Evolutionary conservation across 2,797 vertebrate species (phyloP), one percentile per base, ranked within the genome.

Genomic region (Pteropus rufus): DNA sequence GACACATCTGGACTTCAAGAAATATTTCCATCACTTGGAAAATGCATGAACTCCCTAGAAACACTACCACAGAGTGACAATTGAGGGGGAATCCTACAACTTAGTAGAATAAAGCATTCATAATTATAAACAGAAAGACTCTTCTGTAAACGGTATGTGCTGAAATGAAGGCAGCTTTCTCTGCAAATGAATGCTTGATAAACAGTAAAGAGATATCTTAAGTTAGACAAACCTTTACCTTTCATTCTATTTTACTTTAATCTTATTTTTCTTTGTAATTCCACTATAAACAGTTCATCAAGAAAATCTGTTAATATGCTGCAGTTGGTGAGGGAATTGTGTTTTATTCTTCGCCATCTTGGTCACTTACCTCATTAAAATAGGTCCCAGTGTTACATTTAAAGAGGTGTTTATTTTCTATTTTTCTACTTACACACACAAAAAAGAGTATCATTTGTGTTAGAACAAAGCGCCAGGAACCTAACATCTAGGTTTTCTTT

Each of bases 241-340:
- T 91, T 72, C 80, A 34, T 75, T 89, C 46, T 62, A 36, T 76
- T 91, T 91, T 92, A 62, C 73, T 93, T 93, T 92, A 75, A 76
- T 44, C 65, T 84, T 82, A 92, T 76, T 91, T 91, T 93, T 56
- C 67, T 93, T 94, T 89, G 41, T 88, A 90, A 92, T 82, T 82
- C n/a, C 23, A 76, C 34, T 79, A 7, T 88, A 89, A 95, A 93
- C 49, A 93, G 70, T 75, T 94, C 89, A 80, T 93, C 44, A 41
- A 79, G 73, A 34, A 86, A 83, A 92, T 89, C 5, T 83, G 62
- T 67, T 97, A 79, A 64, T 91, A 62, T 34, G 36, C 54, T 91
- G 69, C 73, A 95, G 67, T 92, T 94, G 93, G 46, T 39, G 1
- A 89, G 54, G 36, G 52, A 31, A 67, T 64, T 67, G 3, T 64